These are phyloP conservation scores for Euclidia mi DNA, from an alignment of 2,888 invertebrate species.

Conservation along the genomic window DNA sequence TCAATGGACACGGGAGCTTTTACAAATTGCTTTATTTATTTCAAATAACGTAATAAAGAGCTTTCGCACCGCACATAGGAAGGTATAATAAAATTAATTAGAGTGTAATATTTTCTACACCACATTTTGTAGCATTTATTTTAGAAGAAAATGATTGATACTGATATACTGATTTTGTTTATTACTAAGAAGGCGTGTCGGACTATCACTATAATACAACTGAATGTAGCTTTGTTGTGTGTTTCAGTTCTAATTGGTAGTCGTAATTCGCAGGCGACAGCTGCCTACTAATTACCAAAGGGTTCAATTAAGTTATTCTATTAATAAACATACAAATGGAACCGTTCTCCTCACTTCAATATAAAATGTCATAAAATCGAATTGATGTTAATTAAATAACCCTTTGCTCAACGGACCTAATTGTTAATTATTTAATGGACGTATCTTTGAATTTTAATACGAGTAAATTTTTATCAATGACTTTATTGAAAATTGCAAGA, in stretches of 20 bases:
- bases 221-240: not conserved
- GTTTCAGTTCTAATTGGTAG: conserved; percentile 9
- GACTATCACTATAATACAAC: too few species aligned
- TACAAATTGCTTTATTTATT: too few species aligned
- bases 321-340: conserved; percentile 37
- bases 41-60: too few species aligned
- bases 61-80: too few species aligned
- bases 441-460: conserved; percentile 5
- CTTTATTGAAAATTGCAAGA: not conserved
- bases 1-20: too few species aligned
- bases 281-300: conserved; percentile 35
- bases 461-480: conserved; percentile 11
- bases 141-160: too few species aligned
- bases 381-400: conserved; percentile 32
- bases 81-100: too few species aligned
- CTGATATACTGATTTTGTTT: too few species aligned
- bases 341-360: conserved; percentile 25
- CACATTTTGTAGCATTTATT: too few species aligned
- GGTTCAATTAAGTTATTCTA: conserved; percentile 40
- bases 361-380: conserved; percentile 39
- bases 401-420: conserved; percentile 33
- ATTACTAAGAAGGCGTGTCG: too few species aligned
- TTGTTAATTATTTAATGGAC: conserved; percentile 19
- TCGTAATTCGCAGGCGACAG: conserved; percentile 14
- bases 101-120: too few species aligned